A percentile compares a stretch with the other conserved stretches of the same genome.
Evolutionary conservation across 53 echinoderm and acorn worm species (phyloP).

Genomic region (Mesocentrotus franciscanus): DNA sequence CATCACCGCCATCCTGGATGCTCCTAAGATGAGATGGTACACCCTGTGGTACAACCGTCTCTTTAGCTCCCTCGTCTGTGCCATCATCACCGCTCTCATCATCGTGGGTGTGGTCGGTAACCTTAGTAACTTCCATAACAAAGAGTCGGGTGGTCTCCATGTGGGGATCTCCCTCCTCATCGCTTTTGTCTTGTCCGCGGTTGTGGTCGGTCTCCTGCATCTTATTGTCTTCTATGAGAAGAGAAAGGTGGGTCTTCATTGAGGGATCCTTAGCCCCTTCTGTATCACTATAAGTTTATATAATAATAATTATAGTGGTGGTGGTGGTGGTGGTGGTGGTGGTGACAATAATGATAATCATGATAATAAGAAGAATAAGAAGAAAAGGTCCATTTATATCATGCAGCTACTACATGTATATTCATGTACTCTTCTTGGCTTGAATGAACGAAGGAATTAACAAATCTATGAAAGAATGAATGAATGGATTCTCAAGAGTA

Average conservation of each 20-base stretch:
- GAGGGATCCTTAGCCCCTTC: no score
- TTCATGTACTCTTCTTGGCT: no score
- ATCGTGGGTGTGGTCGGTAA: conserved; percentile 85
- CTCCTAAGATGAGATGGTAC: conserved; percentile 96
- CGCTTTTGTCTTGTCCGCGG: conserved; percentile 75
- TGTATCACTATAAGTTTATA: not conserved
- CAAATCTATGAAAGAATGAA: no score
- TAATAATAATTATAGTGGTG: no score
- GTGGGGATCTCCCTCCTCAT: conserved; percentile 78
- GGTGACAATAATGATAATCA: not conserved
- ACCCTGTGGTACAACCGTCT: conserved; percentile 93
- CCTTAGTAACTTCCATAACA: conserved; percentile 76
- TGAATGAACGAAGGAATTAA: no score
- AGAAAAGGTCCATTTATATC: not conserved
- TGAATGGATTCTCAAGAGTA: no score
- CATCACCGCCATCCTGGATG: conserved; percentile 77
- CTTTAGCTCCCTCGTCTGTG: conserved; percentile 76
- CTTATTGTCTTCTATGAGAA: conserved; percentile 84
- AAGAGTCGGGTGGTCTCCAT: conserved; percentile 65
- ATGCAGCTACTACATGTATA: no score
- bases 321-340: no score
- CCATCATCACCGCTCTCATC: conserved; percentile 80
- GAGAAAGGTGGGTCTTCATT: conserved; percentile 74
- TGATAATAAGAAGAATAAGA: not conserved
- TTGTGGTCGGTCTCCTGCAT: conserved; percentile 79